Base-by-base conservation (phyloP, 1,140 invertebrate species). In the Tetramorium alpestre region DNA sequence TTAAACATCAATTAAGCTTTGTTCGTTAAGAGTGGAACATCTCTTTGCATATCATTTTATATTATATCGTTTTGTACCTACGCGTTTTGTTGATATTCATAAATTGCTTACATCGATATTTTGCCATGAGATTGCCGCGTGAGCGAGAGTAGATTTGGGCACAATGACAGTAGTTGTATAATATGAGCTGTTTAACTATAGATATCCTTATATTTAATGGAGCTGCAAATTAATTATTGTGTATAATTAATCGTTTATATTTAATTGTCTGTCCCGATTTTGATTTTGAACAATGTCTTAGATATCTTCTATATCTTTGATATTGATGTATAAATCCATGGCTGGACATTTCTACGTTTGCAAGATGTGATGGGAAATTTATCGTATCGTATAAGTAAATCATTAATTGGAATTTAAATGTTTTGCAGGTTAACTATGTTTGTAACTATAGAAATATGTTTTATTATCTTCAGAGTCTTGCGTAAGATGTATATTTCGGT, bases 181-280 rank as follows among this genome's bases (percentile, higher is more conserved):
- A 93, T 92, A 92, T 92, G 91, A 91, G 86, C 92, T 88, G 76
- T 90, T 92, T 89, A 90, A 73, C 75, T 25, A 41, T 92, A 89
- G 85, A 89, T 76, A 88, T 89, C 58, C 69, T 84, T 88, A 80
- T 88, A 90, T 92, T 90, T 91, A 90, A 93, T 72, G 84, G 92
- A 93, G 91, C 92, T 94, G 90, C 92, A 91, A 90, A 85, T 89
- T 85, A 47, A 82, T 87, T 64, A 65, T 86, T 65, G 70, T 65
- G 64, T 90, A 84, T 86, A 91, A 91, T 89, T 90, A 92, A 62
- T 87, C 91, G 85, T 51, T 90, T 85, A 86, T 87, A 87, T 69
- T 86, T 87, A 60, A 81, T 86, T 85, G 70, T 80, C 38, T 76
- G 6, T 86, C 72, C 51, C 49, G n/a, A 81, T 62, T 51, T 60